Evolutionary conservation across 1,140 invertebrate species (phyloP), one percentile per base, ranked within the genome.

Genomic region (Drosophila arizonae): DNA sequence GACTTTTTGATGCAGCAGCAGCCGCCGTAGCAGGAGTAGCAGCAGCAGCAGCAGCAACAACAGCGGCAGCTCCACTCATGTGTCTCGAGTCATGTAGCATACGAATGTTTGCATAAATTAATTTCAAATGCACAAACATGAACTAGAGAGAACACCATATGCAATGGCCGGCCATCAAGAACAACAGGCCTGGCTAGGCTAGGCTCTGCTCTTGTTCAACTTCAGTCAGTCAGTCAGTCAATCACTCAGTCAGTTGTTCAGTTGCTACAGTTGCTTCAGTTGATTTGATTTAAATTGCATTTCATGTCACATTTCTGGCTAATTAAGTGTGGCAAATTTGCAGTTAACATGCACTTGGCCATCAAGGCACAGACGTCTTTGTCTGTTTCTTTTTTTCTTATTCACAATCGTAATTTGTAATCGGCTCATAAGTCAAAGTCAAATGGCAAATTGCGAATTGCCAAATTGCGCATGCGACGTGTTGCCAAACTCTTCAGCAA

Each of bases 61-160:
- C 6, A 5, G 13, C 26, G 28, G n/a, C 43, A 15, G 43, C 43
- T 56, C 50, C 36, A 17, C 36, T 26, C 46, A 52, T 62, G 56
- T 55, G 11, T 45, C 36, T 51, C 8, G 9, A 52, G 62, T 77
- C 65, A 62, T 68, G 60, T 62, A 46, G 43, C 43, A 46, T 46
- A 46, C 43, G 68, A 82, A 87, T 87, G 84, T 86, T 87, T 86
- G 84, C 84, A 87, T 87, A 87, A 87, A 87, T 87, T 87, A 87
- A 87, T 87, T 80, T 88, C 84, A 87, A 87, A 87, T 87, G 84
- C 84, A 84, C 80, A 89, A 86, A 87, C 79, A 87, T 87, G 82
- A 84, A 69, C 84, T 79, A 88, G 82, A 86, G 43, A 45, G 48
- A 50, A 46, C 43, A 46, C 43, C 43, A 46, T 46, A 17, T 17